These are phyloP conservation scores for Rallus limicola DNA, from an alignment of 2,113 vertebrate genomes.

Conservation along the genomic window DNA sequence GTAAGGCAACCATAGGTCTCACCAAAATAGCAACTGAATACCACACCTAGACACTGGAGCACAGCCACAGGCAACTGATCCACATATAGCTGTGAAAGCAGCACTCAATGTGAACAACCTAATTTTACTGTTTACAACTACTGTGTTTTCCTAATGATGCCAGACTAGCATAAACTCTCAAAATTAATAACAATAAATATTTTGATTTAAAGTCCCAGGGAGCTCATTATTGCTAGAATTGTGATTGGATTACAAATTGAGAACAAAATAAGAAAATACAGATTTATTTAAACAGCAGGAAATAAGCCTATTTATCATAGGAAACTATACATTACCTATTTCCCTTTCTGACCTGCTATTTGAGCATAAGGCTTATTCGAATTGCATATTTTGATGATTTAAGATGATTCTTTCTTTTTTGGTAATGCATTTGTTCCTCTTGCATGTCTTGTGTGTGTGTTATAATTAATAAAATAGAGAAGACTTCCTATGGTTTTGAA, in stretches of 20 bases:
- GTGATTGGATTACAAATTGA: slow-evolving; percentile 25
- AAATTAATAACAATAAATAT: slow-evolving; percentile 49
- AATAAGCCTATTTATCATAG: not conserved
- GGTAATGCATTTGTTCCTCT: not conserved
- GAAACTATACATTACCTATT: not conserved
- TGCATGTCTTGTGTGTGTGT: not conserved
- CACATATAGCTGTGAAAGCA: not conserved
- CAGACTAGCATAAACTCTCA: not conserved
- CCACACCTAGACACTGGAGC: not conserved
- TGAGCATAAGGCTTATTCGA: not conserved
- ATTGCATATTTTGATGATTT: not conserved
- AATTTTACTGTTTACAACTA: not conserved
- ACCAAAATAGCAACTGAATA: not conserved
- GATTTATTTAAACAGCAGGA: slow-evolving; percentile 1
- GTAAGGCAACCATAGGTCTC: not conserved
- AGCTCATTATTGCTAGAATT: slow-evolving; percentile 22
- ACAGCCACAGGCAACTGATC: not conserved
- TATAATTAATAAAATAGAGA: not conserved
- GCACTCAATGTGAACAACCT: not conserved
- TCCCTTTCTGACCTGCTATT: not conserved
- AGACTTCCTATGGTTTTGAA: not conserved
- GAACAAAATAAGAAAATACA: slow-evolving; percentile 19
- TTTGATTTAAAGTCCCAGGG: slow-evolving; percentile 43
- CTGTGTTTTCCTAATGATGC: not conserved
- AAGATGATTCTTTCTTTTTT: not conserved